These are phyloP conservation scores for Rhodinocichla rosea DNA, from an alignment of 2,113 vertebrate species.

Conservation along the genomic window DNA sequence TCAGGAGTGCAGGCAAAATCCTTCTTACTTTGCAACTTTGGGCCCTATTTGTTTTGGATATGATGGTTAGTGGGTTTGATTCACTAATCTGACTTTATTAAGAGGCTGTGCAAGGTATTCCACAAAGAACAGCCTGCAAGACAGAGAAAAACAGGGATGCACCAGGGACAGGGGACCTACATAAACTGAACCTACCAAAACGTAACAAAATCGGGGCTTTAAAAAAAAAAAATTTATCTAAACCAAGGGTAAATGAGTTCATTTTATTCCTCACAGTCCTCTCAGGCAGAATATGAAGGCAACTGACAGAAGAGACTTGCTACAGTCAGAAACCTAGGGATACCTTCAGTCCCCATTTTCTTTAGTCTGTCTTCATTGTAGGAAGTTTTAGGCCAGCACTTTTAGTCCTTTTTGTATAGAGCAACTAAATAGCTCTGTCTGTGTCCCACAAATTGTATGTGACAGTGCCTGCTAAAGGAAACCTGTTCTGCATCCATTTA, in stretches of 20 bases:
- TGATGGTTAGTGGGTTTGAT: neutral
- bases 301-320: neutral
- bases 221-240: neutral
- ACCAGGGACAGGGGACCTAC: neutral
- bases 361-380: neutral
- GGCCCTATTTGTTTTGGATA: slow-evolving; percentile 2
- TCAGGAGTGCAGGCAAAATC: slow-evolving; percentile 1
- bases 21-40: neutral
- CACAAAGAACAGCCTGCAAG: neutral
- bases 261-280: neutral
- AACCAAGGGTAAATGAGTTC: neutral
- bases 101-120: neutral
- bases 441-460: neutral
- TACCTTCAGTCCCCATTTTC: neutral
- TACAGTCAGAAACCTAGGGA: neutral
- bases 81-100: neutral
- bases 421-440: neutral
- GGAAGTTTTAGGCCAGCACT: neutral
- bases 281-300: neutral
- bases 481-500: neutral
- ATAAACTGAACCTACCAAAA: neutral
- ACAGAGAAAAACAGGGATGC: neutral
- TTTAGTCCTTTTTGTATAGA: neutral
- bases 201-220: fast-evolving
- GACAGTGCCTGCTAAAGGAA: neutral